phyloP scores from a whole-genome alignment of 2,797 vertebrate genomes.

The Mus spretus region DNA sequence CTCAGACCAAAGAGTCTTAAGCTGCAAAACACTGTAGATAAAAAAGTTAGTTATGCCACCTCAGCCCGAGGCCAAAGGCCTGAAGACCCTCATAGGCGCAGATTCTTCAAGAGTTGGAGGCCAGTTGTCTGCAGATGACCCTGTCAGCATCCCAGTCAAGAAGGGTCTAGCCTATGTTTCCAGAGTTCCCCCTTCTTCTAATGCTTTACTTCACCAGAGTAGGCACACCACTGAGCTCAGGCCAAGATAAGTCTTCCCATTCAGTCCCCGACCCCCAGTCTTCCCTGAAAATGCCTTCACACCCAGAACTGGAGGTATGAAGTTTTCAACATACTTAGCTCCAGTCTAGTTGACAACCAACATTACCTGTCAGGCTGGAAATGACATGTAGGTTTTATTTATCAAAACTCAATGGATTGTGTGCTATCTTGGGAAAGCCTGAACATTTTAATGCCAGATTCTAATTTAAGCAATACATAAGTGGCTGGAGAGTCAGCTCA shows the following conservation, averaged over 20 bases:
- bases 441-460: constrained; percentile 19
- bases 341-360: not conserved
- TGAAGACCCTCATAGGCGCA: not conserved
- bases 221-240: not conserved
- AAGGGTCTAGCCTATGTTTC: not conserved
- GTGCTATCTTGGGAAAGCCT: not conserved
- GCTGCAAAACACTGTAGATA: not conserved
- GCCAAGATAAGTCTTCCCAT: not conserved
- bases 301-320: too few species aligned
- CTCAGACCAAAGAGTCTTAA: not conserved
- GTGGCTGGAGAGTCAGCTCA: not conserved
- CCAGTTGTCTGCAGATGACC: not conserved
- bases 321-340: not conserved
- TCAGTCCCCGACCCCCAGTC: not conserved
- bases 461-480: not conserved
- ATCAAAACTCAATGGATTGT: constrained; percentile 8
- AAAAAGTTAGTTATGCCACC: too few species aligned
- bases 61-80: not conserved
- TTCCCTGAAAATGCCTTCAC: not conserved
- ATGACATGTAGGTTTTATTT: not conserved
- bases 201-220: not conserved
- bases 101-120: not conserved
- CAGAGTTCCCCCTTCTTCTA: not conserved
- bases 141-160: too few species aligned
- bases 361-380: not conserved